Evolutionary conservation across 1,140 invertebrate genomes (phyloP), one percentile per base, ranked within the genome.

Genomic region (Rhagoletis pomonella): DNA sequence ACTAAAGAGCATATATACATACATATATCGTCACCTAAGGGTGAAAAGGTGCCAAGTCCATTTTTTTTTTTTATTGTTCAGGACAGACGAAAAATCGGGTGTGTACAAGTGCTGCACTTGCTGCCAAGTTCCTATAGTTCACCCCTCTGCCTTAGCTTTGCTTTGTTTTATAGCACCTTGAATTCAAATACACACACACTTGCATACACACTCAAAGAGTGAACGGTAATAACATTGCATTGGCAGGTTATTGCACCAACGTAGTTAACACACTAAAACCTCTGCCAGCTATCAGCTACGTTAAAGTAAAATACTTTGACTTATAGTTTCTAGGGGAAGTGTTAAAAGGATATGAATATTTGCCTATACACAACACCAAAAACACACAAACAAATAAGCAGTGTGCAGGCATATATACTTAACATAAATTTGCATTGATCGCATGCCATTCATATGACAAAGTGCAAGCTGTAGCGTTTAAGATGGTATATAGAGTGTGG

Each of bases 191-290:
- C 44, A 14, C 42, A 4, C 42, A 47, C 10, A n/a, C n/a, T n/a
- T n/a, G n/a, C 14, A 17, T 14, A 47, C 9, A 67, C 9, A n/a
- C n/a, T 67, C 10, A 47, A n/a, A 73, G 39, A 17, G 14, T n/a
- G 3, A 14, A 10, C 14, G 60, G 60, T 44, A 44, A 44, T 17
- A 17, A 47, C 44, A 12, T 12, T 73, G 67, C 67, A 73, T 73
- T 73, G 67, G 44, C 67, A 73, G 67, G 67, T 73, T 73, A 73
- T 73, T 73, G 42, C 67, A 73, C 67, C 67, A 47, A 47, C 4
- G 67, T 47, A 44, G 67, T 73, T 73, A 42, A 73, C 67, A 73
- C 12, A 73, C 67, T 73, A 73, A 73, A 73, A 73, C 67, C 67
- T 39, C 67, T 47, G 42, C 42, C 67, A 47, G 14, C 67, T 73